Base-by-base conservation (phyloP, 2,888 invertebrate species). In the Andrena marginata region DNA sequence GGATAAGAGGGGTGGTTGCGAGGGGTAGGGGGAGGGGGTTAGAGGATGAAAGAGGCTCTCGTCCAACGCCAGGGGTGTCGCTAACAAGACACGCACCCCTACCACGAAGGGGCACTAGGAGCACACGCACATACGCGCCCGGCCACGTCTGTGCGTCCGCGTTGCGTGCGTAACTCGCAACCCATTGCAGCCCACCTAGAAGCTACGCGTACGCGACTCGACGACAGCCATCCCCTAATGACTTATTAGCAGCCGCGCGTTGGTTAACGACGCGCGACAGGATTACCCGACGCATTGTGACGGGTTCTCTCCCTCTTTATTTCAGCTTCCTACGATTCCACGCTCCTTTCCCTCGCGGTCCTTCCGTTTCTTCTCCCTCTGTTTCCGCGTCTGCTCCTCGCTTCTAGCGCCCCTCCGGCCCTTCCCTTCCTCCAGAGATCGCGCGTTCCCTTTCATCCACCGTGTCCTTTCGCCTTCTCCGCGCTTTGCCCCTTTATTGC, bases 1-100 rank as follows among this genome's bases (percentile, higher is more conserved):
- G 77, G 77, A 74, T 70, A 77, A 82, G 70, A 62, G 73, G 69
- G 71, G 62, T 13, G 73, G 60, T 73, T 62, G 33, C 63, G 10
- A 49, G 13, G 31, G 31, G 31, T 1, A 13, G 59, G 42, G 73
- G 73, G 72, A n/a, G n/a, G n/a, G n/a, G n/a, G n/a, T n/a, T 54
- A 54, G 81, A 85, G 86, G 85, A 86, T 85, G 87, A 90, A 92
- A 92, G 91, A 93, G 92, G 90, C 92, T 91, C 92, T 93, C 92
- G 91, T 92, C 89, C 92, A 91, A 92, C 92, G 90, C 93, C 92
- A 90, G 92, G 94, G 93, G 93, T 94, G 94, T 94, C 91, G 92
- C 93, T 94, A 94, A 94, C 94, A 93, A 93, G 93, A 93, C 92
- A 91, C 92, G 89, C 91, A 90, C 89, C 86, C 90, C 90, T 90